Percentiles rank a stretch among this genome's conserved stretches.
These are phyloP conservation scores for Penelope pileata DNA, from an alignment of 2,113 vertebrate genomes.

Conservation along the genomic window DNA sequence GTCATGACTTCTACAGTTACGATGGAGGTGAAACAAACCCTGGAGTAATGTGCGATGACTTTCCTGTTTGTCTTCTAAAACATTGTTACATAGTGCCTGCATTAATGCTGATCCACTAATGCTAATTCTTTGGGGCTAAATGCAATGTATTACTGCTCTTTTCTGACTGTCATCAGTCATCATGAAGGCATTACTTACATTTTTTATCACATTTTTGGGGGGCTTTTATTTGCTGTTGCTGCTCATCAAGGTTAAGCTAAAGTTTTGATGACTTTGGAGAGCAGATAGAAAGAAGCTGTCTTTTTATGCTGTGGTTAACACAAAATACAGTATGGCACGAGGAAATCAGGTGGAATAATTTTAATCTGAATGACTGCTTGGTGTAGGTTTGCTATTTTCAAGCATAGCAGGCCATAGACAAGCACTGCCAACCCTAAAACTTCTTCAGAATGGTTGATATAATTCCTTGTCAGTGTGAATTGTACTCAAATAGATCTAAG, in stretches of 20 bases:
- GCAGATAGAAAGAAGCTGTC: background rate
- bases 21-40: conserved; percentile 52
- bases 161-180: background rate
- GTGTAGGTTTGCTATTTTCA: background rate
- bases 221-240: background rate
- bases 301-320: background rate
- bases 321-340: background rate
- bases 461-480: background rate
- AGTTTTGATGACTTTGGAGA: background rate
- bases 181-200: background rate
- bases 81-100: background rate
- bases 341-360: background rate
- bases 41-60: conserved; percentile 35
- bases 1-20: background rate
- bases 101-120: conserved; percentile 31
- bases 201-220: background rate
- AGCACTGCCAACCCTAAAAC: background rate
- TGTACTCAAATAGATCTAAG: background rate
- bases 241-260: background rate
- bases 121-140: background rate
- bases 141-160: background rate
- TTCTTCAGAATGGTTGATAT: background rate
- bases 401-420: background rate
- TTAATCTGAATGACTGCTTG: background rate
- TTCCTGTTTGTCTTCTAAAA: conserved; percentile 57